Conservation (phyloP, 2,797 vertebrate species). For the Tolypeutes matacus region DNA sequence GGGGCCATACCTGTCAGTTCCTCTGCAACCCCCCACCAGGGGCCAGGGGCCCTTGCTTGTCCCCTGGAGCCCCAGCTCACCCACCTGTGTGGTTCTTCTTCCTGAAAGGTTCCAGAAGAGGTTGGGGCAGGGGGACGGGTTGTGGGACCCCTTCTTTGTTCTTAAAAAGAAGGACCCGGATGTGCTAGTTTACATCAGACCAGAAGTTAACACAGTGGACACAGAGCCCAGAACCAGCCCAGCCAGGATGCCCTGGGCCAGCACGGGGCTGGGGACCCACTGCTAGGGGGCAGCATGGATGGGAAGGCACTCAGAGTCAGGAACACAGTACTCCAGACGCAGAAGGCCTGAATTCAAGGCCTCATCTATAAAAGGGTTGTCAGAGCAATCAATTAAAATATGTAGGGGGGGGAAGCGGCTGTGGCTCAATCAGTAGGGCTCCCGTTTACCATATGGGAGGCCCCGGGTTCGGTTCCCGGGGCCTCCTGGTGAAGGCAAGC, state of each 20-base stretch:
- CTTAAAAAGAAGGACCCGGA: constrained; percentile 7
- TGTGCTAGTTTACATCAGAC: not conserved
- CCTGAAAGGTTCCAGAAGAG: constrained; percentile 17
- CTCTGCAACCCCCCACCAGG: not conserved
- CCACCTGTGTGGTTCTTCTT: not conserved
- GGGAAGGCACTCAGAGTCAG: not conserved
- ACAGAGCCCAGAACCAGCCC: not conserved
- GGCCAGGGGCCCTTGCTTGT: not conserved
- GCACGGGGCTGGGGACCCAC: not conserved
- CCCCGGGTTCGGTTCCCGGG: too few relatives aligned
- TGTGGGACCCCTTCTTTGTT: not conserved
- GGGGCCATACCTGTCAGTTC: not conserved
- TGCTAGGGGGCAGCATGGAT: not conserved
- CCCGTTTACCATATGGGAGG: too few relatives aligned
- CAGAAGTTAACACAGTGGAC: not conserved
- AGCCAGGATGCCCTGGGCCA: not conserved
- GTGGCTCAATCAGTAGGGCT: too few relatives aligned
- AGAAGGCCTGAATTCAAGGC: not conserved
- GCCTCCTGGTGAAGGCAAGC: too few relatives aligned
- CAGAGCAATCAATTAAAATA: not conserved
- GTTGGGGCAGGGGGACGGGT: not conserved
- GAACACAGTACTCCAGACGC: not conserved
- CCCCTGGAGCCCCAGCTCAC: not conserved
- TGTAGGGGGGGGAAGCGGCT: too few relatives aligned
- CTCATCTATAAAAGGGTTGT: not conserved